A percentile compares a stretch with the other conserved stretches of the same genome.
Evolutionary conservation across 2,797 vertebrate species (phyloP).

Genomic region (Cyclopterus lumpus): DNA sequence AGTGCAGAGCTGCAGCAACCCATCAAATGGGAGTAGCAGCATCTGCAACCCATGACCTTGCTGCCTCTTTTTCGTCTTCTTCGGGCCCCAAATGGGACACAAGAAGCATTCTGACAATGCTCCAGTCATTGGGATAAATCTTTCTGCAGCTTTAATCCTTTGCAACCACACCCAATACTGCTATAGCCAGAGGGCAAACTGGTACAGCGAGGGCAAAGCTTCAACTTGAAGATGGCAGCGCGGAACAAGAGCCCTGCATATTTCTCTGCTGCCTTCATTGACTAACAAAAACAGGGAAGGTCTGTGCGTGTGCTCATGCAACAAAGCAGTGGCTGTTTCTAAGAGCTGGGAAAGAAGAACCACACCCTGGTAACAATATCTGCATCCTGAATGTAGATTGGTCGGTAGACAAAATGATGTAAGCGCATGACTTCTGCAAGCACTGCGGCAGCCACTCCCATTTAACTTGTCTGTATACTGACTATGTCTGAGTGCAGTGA

Average conservation of each 20-base stretch:
- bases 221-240: slow-evolving; percentile 18
- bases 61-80: not conserved
- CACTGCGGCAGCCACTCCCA: not conserved
- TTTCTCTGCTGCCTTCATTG: slow-evolving; percentile 16
- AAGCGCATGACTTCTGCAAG: not conserved
- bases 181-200: slow-evolving; percentile 49
- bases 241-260: not conserved
- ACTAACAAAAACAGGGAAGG: not conserved
- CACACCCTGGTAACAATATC: slow-evolving; percentile 37
- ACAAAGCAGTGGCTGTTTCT: slow-evolving; percentile 15
- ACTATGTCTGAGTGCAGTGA: not conserved
- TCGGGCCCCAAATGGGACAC: slow-evolving; percentile 1
- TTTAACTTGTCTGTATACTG: not conserved
- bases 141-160: slow-evolving; percentile 23
- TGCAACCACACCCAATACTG: slow-evolving; percentile 55
- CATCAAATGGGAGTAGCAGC: not conserved
- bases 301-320: slow-evolving; percentile 3
- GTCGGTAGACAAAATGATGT: not conserved
- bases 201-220: slow-evolving; percentile 38
- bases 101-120: slow-evolving; percentile 2
- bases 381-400: slow-evolving; percentile 1
- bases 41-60: not conserved
- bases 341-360: slow-evolving; percentile 21
- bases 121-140: slow-evolving; percentile 13
- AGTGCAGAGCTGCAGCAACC: not conserved